phyloP scores from a whole-genome alignment of 2,113 vertebrate species.

The Pteronura brasiliensis region DNA sequence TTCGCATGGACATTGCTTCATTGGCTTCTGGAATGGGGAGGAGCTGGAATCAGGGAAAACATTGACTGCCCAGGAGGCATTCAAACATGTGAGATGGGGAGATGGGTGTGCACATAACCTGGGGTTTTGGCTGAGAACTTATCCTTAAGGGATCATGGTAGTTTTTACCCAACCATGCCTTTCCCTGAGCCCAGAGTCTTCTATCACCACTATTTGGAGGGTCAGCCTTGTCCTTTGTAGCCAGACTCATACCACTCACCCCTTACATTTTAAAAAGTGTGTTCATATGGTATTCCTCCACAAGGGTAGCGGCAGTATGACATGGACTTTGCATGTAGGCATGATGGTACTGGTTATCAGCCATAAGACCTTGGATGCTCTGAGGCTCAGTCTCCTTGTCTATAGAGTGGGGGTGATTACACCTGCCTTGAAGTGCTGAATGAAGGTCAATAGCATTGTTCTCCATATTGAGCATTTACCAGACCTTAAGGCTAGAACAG shows the following conservation, averaged over 20 bases:
- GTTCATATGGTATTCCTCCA: not conserved
- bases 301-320: not conserved
- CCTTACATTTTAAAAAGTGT: not conserved
- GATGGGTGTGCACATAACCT: not conserved
- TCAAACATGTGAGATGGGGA: conserved; percentile 39
- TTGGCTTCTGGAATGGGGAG: conserved; percentile 68
- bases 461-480: not conserved
- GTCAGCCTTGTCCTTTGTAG: not conserved
- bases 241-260: not conserved
- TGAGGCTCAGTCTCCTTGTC: not conserved
- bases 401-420: not conserved
- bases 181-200: not conserved
- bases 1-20: conserved; percentile 76
- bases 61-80: conserved; percentile 62
- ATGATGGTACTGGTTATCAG: not conserved
- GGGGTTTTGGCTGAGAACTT: not conserved
- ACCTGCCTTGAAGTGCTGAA: not conserved
- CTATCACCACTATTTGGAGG: not conserved
- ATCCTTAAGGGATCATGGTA: not conserved
- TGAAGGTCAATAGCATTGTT: not conserved
- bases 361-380: not conserved
- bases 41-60: conserved; percentile 74
- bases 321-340: not conserved
- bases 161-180: not conserved
- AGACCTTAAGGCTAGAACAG: not conserved